A percentile compares a stretch with the other conserved stretches of the same genome.
Evolutionary conservation across 2,888 invertebrate species (phyloP).

Genomic region (Dryocosmus kuriphilus): DNA sequence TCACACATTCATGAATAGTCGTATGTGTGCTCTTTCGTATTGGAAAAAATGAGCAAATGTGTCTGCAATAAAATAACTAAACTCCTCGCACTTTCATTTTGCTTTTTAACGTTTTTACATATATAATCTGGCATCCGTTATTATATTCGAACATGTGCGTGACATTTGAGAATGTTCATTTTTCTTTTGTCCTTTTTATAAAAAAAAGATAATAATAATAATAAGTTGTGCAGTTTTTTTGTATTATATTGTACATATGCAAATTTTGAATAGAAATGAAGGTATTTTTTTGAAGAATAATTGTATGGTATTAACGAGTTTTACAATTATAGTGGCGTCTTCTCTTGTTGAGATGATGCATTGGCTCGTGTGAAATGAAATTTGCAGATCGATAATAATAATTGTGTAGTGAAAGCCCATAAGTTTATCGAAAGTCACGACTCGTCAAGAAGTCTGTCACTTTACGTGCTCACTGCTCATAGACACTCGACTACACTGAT

Average conservation of each 20-base stretch:
- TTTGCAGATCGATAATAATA: slow-evolving; percentile 25
- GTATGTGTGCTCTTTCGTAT: slow-evolving; percentile 17
- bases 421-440: slow-evolving; percentile 23
- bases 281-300: background rate
- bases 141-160: background rate
- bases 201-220: background rate
- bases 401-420: slow-evolving; percentile 33
- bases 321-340: background rate
- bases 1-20: background rate
- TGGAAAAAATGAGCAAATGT: slow-evolving; percentile 30
- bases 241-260: too few species aligned
- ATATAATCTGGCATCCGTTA: slow-evolving; percentile 21
- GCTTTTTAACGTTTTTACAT: background rate
- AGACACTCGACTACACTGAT: slow-evolving; percentile 16
- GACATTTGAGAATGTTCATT: background rate
- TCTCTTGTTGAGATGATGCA: background rate
- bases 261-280: background rate
- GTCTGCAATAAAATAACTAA: slow-evolving; percentile 26
- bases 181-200: background rate
- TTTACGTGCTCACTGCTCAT: slow-evolving; percentile 25
- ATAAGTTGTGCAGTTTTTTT: background rate
- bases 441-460: slow-evolving; percentile 27
- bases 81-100: slow-evolving; percentile 2
- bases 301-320: background rate
- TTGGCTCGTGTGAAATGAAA: slow-evolving; percentile 2